Percentiles rank a stretch among this genome's conserved stretches.
Conservation (phyloP, 2,888 invertebrate genomes). For the Eristalinus aeneus region DNA sequence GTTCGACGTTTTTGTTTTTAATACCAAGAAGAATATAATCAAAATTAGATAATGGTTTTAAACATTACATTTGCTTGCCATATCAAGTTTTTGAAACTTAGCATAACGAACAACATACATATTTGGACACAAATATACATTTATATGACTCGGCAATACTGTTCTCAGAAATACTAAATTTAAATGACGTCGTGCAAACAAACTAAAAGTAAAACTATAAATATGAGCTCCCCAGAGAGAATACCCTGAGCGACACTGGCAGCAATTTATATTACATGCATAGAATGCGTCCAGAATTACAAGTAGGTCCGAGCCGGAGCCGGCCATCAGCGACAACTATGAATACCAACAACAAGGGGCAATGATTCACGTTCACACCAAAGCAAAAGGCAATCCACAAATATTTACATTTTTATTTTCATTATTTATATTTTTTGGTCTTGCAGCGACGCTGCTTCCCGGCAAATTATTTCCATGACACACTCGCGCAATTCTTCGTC, state of each 20-base stretch:
- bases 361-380: conserved; percentile 54
- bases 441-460: conserved; percentile 40
- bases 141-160: not conserved
- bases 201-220: conserved; percentile 47
- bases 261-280: conserved; percentile 53
- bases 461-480: conserved; percentile 43
- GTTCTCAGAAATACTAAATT: conserved; percentile 37
- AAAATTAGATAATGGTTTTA: too few relatives aligned
- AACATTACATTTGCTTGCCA: not conserved
- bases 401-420: conserved; percentile 57
- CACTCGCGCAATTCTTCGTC: conserved; percentile 9
- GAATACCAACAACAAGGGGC: conserved; percentile 33
- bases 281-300: conserved; percentile 62
- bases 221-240: conserved; percentile 32
- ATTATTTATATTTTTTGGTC: conserved; percentile 5
- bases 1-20: too few relatives aligned
- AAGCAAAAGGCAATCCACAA: conserved; percentile 23
- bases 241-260: conserved; percentile 9
- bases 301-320: conserved; percentile 51
- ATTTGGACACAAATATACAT: conserved; percentile 18
- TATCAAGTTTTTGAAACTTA: not conserved
- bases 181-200: conserved; percentile 46
- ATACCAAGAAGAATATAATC: too few relatives aligned
- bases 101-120: too few relatives aligned
- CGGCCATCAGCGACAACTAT: conserved; percentile 13